Base-by-base conservation (phyloP, 2,113 vertebrate species). In the Ia io region DNA sequence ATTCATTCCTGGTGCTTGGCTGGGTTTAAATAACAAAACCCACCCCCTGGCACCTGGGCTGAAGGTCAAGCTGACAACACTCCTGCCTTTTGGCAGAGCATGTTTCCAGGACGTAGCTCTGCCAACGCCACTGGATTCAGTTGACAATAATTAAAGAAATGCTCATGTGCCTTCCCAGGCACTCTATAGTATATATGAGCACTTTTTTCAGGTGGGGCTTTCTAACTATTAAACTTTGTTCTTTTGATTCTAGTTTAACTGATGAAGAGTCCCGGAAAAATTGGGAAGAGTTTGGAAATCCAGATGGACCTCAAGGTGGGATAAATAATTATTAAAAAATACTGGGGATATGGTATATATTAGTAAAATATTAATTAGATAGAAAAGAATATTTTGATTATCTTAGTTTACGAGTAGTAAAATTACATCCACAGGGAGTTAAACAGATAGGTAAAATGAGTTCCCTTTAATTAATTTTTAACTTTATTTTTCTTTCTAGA, bases 221-320 rank as follows among this genome's bases (percentile, higher is more conserved):
- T 93, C 73, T 96, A 83, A 97, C 94, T 93, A 63, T 95, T 77
- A 11, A 73, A 37, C 20, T 40, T 95, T 93, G 86, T 95, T 96
- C 84, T 88, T 97, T 97, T 80, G 4, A 91, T 96, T 87, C 61
- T 98, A 99, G 99, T 80, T 98, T 99, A 98, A 99, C 99, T 97
- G 99, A 99, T 98, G 99, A 99, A 97, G 99, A 99, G 95, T 99
- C 99, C 4, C 98, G 99, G 88, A 98, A 98, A 96, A 99, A 99
- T 97, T 99, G 99, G 99, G 98, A 99, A 98, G 98, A 97, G 70
- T 99, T 99, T 96, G 99, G 99, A 79, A 99, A 99, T 98, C 99
- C 99, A 88, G 99, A 99, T 95, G 99, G 99, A 56, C 99, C 99
- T 83, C 99, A 99, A 99, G 99, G 98, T 97, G 32, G 71, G 73